Percentiles rank a stretch among this genome's conserved stretches.
Evolutionary conservation across 2,113 vertebrate species (phyloP).

Genomic region (Neodon shergylaensis): DNA sequence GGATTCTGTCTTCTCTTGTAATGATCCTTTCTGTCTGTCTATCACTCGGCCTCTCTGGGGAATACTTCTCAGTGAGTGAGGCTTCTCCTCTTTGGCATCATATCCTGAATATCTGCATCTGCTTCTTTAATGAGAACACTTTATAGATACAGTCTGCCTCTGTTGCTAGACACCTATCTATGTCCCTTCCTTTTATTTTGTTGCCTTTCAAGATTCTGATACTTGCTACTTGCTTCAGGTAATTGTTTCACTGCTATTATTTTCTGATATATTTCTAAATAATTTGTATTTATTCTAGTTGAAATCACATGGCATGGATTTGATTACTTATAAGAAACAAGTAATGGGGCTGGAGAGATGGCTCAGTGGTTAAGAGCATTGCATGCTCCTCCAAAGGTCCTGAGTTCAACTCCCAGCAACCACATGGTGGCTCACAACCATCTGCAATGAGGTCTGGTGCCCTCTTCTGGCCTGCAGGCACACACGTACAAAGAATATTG

Average conservation of each 20-base stretch:
- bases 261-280: background rate
- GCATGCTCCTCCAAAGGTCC: no score
- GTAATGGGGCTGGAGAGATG: no score
- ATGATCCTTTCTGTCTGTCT: background rate
- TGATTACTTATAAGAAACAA: background rate
- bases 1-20: background rate
- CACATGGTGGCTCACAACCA: no score
- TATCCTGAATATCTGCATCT: no score
- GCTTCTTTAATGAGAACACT: background rate
- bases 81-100: accelerated
- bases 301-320: background rate
- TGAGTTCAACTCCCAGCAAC: no score
- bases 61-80: background rate
- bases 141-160: no score
- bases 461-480: no score
- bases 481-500: no score
- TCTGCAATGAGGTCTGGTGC: no score
- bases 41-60: background rate
- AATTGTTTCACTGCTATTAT: background rate
- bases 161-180: no score
- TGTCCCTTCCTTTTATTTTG: background rate
- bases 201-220: background rate
- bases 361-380: no score
- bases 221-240: background rate
- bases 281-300: background rate